These are phyloP conservation scores for Potamarius usumacintae DNA, from an alignment of 2,113 vertebrate species.

Conservation along the genomic window DNA sequence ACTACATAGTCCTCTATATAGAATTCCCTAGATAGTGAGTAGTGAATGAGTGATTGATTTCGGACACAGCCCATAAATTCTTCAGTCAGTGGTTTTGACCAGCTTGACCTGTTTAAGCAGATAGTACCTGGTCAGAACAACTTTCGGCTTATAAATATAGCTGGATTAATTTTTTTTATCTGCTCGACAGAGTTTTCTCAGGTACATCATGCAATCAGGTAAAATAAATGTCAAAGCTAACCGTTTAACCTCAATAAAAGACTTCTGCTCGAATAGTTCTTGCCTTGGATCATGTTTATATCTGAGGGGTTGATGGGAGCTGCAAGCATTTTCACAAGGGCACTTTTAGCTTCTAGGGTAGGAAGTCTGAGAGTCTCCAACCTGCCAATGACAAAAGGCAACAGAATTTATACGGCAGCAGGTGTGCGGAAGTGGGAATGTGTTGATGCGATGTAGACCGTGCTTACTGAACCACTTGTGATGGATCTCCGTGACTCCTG, in stretches of 20 bases:
- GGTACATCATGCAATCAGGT: neutral
- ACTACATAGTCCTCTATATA: too few relatives aligned
- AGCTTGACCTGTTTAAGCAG: neutral
- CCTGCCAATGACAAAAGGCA: conserved; percentile 61
- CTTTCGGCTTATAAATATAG: too few relatives aligned
- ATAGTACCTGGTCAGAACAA: too few relatives aligned
- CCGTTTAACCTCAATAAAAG: neutral
- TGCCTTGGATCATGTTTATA: conserved; percentile 98
- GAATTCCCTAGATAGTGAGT: too few relatives aligned
- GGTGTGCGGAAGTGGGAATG: too few relatives aligned
- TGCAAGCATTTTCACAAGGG: conserved; percentile 86
- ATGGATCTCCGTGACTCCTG: conserved; percentile 71
- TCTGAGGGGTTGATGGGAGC: conserved; percentile 93
- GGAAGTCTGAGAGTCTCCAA: conserved; percentile 76
- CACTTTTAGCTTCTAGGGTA: conserved; percentile 70
- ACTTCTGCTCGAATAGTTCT: neutral
- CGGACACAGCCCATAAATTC: too few relatives aligned
- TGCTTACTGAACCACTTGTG: conserved; percentile 71
- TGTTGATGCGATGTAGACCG: neutral
- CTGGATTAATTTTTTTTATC: neutral
- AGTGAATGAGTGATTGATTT: too few relatives aligned
- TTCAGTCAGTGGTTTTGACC: neutral
- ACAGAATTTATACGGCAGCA: neutral
- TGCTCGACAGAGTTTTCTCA: neutral
- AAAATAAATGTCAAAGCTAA: neutral